These are phyloP conservation scores for Eolophus roseicapilla DNA, from an alignment of 2,113 vertebrate species.

Conservation along the genomic window DNA sequence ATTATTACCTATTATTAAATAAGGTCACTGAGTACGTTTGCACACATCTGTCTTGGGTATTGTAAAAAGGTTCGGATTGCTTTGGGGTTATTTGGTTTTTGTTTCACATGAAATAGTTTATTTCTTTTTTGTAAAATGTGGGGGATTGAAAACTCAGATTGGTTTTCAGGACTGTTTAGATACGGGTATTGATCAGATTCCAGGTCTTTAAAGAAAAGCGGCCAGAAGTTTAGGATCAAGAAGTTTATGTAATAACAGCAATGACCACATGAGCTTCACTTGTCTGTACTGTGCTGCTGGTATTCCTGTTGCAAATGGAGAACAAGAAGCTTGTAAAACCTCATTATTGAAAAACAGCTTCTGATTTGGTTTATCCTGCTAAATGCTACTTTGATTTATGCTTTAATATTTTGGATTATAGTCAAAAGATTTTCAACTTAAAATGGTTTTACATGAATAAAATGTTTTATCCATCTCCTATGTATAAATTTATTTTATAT, in stretches of 20 bases:
- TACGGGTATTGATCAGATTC: conserved; percentile 60
- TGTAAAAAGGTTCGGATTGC: neutral
- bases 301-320: conserved; percentile 28
- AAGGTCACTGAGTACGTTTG: neutral
- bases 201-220: conserved; percentile 46
- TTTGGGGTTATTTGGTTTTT: conserved; percentile 28
- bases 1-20: conserved; percentile 14
- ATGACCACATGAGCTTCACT: conserved; percentile 13
- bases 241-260: conserved; percentile 36
- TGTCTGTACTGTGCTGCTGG: conserved; percentile 36
- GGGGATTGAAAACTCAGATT: conserved; percentile 35
- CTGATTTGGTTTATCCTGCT: conserved; percentile 64
- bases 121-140: conserved; percentile 32
- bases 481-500: neutral
- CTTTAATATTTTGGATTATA: conserved; percentile 64
- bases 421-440: conserved; percentile 54
- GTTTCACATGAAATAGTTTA: conserved; percentile 24
- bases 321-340: conserved; percentile 28
- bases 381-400: conserved; percentile 66
- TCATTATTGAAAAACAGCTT: conserved; percentile 65
- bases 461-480: neutral
- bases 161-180: conserved; percentile 66
- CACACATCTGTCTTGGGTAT: neutral
- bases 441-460: conserved; percentile 58
- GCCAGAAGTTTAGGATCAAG: conserved; percentile 52